Base-by-base conservation (phyloP, 2,113 vertebrate species). In the Beaufortia kweichowensis region DNA sequence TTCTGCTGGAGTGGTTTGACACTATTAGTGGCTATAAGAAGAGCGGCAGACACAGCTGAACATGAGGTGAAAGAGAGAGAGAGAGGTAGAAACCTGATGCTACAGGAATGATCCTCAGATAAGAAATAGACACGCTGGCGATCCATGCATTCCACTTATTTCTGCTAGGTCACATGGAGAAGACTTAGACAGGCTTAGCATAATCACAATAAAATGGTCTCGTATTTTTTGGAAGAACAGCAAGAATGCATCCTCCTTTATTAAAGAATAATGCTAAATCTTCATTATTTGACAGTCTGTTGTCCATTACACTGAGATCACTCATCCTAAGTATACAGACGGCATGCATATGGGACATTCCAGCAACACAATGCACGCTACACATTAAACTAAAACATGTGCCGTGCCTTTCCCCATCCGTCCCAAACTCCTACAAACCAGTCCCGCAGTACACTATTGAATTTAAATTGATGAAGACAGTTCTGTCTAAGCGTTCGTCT, bases 121-220 rank as follows among this genome's bases (percentile, higher is more conserved):
- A 88, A 91, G 86, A 89, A 90, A 90, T 86, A 88, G 87, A 87
- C 75, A 69, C 77, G 81, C 82, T 83, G 84, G 78, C 85, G 82
- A 75, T 46, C 60, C 75, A 29, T 17, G 61, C 72, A 82, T 71
- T 76, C 81, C 48, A 50, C 48, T 69, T 69, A 24, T 62, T 62
- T 24, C 26, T 26, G 61, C 29, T 46, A 28, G 56, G 35, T 50
- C 12, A 26, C 12, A 53, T 21, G 1, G 7, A 60, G n/a, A 12
- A 72, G 68, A 31, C 19, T 14, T 35, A 57, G 39, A n/a, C 1
- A 23, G 57, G 55, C 19, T 21, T 11, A 39, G 48, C 19, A n/a
- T 53, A 53, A 21, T 53, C 48, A 53, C 8, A 53, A 19, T n/a
- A 21, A 53, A 53, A 53, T 1, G 19, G 48, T 53, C 48, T n/a